Conservation (phyloP, 2,797 vertebrate species). For the Aeoliscus strigatus region DNA sequence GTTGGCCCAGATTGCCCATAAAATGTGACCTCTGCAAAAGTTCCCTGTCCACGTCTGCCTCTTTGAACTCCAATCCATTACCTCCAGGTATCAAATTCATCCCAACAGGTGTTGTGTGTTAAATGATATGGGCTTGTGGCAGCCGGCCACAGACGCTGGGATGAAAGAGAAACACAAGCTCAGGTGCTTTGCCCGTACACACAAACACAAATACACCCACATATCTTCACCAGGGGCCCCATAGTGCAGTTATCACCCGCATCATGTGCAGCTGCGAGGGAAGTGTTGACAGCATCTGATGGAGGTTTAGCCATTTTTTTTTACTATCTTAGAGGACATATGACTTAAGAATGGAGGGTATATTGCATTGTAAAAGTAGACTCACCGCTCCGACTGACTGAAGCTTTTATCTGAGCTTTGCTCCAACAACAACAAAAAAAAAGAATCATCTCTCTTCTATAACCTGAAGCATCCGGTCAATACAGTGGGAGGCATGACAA, state of each 20-base stretch:
- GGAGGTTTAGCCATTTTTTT: no score
- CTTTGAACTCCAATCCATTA: constrained; percentile 64
- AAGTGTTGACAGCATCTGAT: no score
- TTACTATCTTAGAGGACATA: no score
- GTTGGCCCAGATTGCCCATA: constrained; percentile 42
- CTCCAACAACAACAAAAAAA: no score
- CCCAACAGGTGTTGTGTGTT: constrained; percentile 60
- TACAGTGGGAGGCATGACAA: constrained; percentile 18
- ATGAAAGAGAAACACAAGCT: constrained; percentile 49
- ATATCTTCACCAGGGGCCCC: no score
- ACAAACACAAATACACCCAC: constrained; percentile 15
- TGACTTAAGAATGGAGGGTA: no score
- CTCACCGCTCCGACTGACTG: no score
- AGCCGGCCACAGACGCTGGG: constrained; percentile 45
- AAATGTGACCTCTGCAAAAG: constrained; percentile 56
- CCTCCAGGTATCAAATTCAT: constrained; percentile 51
- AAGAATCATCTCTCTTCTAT: constrained; percentile 19
- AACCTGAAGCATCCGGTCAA: constrained; percentile 33
- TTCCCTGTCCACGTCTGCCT: constrained; percentile 39
- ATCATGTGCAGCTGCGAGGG: constrained; percentile 37
- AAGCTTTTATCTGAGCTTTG: constrained; percentile 19
- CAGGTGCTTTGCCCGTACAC: constrained; percentile 20
- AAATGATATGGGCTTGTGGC: constrained; percentile 50
- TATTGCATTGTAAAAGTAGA: no score
- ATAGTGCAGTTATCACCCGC: constrained; percentile 25